Evolutionary conservation across 1,140 invertebrate genomes (phyloP).

Genomic region (Globodera ellingtonae): DNA sequence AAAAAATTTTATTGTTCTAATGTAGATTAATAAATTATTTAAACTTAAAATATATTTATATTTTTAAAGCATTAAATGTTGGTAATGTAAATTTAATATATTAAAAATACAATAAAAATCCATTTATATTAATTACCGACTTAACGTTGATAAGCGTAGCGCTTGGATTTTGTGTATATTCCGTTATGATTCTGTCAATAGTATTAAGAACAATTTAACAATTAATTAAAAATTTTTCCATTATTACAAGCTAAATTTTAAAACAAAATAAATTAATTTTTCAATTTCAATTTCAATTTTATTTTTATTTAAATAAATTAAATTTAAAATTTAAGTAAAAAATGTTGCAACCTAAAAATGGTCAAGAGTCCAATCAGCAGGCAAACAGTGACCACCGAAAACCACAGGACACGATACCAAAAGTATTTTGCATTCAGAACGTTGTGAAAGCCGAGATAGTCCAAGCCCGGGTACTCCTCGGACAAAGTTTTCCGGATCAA

Average conservation of each 20-base stretch:
- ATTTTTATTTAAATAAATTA: too few species aligned
- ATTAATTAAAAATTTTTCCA: not conserved
- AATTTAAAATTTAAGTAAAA: too few species aligned
- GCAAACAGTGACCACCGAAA: conserved; percentile 34
- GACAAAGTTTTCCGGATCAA: conserved; percentile 33
- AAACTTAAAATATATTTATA: too few species aligned
- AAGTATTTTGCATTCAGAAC: conserved; percentile 36
- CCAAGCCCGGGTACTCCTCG: conserved; percentile 41
- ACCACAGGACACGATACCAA: conserved; percentile 40
- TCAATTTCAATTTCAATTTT: too few species aligned
- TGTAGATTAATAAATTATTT: too few species aligned
- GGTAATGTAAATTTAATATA: too few species aligned
- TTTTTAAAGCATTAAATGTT: too few species aligned
- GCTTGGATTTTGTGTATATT: conserved; percentile 28
- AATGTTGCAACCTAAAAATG: conserved; percentile 23
- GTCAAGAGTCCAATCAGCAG: conserved; percentile 39
- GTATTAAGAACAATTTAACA: not conserved
- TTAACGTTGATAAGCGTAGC: conserved; percentile 36
- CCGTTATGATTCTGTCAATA: conserved; percentile 29
- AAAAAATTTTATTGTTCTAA: too few species aligned
- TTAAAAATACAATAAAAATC: not conserved
- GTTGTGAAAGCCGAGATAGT: conserved; percentile 39
- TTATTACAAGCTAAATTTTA: too few species aligned
- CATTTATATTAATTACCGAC: conserved; percentile 26
- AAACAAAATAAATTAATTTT: too few species aligned